phyloP scores from a whole-genome alignment of 2,113 vertebrate genomes.

The Zonotrichia leucophrys region DNA sequence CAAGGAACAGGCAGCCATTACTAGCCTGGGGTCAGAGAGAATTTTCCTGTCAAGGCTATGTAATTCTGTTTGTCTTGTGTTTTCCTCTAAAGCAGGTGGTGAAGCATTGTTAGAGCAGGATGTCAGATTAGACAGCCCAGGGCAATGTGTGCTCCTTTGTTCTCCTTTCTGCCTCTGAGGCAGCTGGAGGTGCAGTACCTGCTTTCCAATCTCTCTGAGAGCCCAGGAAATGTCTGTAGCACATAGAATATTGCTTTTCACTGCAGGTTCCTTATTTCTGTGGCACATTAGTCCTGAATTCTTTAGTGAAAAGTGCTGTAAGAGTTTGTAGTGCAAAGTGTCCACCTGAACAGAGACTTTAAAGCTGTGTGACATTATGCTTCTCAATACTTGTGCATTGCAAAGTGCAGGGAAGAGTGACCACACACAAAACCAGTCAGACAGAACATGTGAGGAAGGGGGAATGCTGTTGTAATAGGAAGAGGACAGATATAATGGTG shows the following conservation, averaged over 20 bases:
- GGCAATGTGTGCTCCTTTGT: background rate
- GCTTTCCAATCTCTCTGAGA: background rate
- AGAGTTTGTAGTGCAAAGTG: background rate
- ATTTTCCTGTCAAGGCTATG: background rate
- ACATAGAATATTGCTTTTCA: background rate
- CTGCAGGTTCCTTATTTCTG: background rate
- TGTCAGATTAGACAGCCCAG: background rate
- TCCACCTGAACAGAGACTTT: background rate
- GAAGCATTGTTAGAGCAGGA: background rate
- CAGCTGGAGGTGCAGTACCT: background rate
- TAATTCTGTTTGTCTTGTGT: background rate
- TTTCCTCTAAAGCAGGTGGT: background rate
- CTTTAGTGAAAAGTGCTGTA: background rate
- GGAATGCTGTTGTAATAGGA: background rate
- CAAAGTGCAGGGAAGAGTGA: background rate
- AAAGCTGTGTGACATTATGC: background rate
- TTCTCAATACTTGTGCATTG: background rate
- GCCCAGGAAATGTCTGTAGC: background rate
- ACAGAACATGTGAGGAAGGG: background rate
- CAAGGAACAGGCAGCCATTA: background rate
- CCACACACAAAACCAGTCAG: background rate
- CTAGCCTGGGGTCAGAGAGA: background rate
- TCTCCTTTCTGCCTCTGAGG: background rate
- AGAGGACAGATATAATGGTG: background rate
- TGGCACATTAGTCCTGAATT: background rate